Evolutionary conservation across 2,113 vertebrate species (phyloP).

Genomic region (Nibea coibor): DNA sequence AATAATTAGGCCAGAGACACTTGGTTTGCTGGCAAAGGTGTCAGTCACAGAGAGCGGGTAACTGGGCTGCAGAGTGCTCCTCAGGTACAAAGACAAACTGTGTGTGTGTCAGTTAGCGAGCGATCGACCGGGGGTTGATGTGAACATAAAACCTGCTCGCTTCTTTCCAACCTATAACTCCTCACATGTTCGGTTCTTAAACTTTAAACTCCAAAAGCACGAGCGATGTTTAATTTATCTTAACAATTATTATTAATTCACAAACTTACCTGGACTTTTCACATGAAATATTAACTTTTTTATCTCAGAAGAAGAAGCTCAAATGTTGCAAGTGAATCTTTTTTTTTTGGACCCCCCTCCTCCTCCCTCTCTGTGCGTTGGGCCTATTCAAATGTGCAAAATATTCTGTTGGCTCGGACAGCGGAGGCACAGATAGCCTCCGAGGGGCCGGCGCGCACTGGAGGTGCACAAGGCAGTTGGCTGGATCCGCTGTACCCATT

Average conservation of each 20-base stretch:
- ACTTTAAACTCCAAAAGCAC: not conserved
- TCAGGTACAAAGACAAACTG: not conserved
- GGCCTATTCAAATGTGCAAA: slow-evolving; percentile 52
- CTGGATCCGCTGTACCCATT: slow-evolving; percentile 71
- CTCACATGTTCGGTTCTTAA: not conserved
- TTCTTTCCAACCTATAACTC: not conserved
- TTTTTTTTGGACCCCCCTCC: not conserved
- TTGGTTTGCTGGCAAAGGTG: slow-evolving; percentile 35
- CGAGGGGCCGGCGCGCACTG: slow-evolving; percentile 37
- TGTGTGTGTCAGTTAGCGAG: not conserved
- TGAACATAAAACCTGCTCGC: not conserved
- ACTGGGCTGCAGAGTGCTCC: not conserved
- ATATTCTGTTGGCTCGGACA: slow-evolving; percentile 58
- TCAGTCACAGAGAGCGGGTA: slow-evolving; percentile 20
- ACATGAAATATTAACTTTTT: slow-evolving; percentile 9
- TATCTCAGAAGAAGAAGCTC: not conserved
- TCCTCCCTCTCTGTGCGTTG: slow-evolving; percentile 7
- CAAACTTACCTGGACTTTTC: slow-evolving; percentile 5
- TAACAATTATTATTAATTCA: slow-evolving; percentile 3
- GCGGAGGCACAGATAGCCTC: slow-evolving; percentile 59
- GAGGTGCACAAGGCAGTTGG: slow-evolving; percentile 57
- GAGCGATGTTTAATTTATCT: not conserved
- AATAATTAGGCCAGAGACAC: slow-evolving; percentile 54
- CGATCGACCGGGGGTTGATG: not conserved
- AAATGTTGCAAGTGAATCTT: slow-evolving; percentile 38